Conservation (phyloP, 2,797 vertebrate species). For the Liparis tanakae region DNA sequence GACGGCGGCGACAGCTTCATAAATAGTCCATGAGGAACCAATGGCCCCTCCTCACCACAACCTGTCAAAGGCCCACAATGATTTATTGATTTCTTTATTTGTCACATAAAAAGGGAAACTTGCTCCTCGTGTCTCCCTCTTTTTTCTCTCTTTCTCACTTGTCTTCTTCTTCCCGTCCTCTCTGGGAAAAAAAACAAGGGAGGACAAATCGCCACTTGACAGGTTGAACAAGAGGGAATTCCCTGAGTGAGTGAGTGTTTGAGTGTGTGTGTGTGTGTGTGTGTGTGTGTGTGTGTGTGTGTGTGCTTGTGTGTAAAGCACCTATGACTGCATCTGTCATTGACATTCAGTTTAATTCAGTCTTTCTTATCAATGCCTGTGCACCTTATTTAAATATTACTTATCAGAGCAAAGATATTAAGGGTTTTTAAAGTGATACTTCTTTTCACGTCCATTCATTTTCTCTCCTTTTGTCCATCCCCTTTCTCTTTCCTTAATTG, state of each 20-base stretch:
- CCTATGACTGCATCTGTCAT: conserved; percentile 3
- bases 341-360: background rate
- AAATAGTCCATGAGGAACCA: conserved; percentile 84
- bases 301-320: conserved; percentile 6
- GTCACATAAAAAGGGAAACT: conserved; percentile 80
- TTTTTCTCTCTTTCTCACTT: conserved; percentile 18
- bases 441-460: background rate
- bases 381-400: background rate
- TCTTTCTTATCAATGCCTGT: background rate
- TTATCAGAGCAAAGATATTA: background rate
- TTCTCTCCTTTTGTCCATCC: background rate
- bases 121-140: conserved; percentile 40
- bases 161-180: conserved; percentile 38
- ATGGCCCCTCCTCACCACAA: conserved; percentile 68
- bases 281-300: conserved; percentile 14
- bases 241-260: conserved; percentile 22
- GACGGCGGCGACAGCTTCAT: conserved; percentile 74
- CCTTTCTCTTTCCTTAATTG: background rate
- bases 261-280: conserved; percentile 5
- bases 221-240: conserved; percentile 56
- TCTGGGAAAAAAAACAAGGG: conserved; percentile 27
- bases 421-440: background rate
- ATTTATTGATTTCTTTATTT: conserved; percentile 88
- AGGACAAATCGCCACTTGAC: conserved; percentile 66
- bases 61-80: conserved; percentile 80